A percentile compares a stretch with the other conserved stretches of the same genome.
Evolutionary conservation across 2,797 vertebrate species (phyloP).

Genomic region (Pseudochirops corinnae): DNA sequence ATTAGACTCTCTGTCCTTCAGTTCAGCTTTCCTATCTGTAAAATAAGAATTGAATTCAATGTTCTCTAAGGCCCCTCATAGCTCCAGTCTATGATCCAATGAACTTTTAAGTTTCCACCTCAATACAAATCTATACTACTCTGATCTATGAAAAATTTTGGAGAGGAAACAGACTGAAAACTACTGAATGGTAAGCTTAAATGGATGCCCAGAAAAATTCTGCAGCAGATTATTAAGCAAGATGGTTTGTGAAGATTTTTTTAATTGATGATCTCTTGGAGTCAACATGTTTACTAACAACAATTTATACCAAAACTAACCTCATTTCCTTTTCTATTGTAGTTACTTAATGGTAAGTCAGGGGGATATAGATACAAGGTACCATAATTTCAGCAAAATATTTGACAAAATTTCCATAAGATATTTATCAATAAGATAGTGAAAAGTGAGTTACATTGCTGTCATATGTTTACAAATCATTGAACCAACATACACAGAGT

Average conservation of each 20-base stretch:
- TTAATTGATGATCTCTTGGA: background rate
- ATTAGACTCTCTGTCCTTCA: background rate
- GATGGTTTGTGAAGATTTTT: background rate
- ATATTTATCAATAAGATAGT: background rate
- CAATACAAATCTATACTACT: background rate
- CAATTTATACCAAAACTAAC: background rate
- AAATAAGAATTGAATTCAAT: background rate
- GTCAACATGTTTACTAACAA: background rate
- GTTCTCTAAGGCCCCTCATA: background rate
- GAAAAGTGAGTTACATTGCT: background rate
- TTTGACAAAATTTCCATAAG: background rate
- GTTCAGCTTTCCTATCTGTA: background rate
- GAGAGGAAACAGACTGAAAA: background rate
- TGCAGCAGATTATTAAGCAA: background rate
- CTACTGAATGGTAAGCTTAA: background rate
- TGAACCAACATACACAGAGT: background rate
- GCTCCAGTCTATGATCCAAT: background rate
- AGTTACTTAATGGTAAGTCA: background rate
- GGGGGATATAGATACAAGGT: background rate
- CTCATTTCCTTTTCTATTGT: background rate
- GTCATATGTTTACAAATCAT: background rate
- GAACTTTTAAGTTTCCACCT: background rate
- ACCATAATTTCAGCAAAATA: background rate
- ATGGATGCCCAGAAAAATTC: background rate
- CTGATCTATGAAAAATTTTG: background rate